Evolutionary conservation across 2,113 vertebrate genomes (phyloP).

Genomic region (Ptyas mucosa): DNA sequence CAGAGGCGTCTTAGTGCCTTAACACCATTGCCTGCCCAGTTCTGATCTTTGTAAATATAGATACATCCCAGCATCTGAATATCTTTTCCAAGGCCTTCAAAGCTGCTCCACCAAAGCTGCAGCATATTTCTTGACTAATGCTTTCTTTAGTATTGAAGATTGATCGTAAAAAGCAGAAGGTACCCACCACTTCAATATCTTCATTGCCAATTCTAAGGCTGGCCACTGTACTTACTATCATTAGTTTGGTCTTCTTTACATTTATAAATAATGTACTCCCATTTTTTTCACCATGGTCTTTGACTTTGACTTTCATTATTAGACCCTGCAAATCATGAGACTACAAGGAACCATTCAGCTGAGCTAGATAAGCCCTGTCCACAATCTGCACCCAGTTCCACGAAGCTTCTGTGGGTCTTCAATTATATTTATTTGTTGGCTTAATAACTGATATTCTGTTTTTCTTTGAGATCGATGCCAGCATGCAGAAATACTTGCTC

Average conservation of each 20-base stretch:
- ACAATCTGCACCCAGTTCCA: not conserved
- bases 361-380: not conserved
- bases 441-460: not conserved
- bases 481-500: not conserved
- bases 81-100: not conserved
- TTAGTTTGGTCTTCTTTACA: not conserved
- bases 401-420: not conserved
- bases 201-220: not conserved
- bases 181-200: not conserved
- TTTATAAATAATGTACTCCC: not conserved
- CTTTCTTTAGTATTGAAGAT: not conserved
- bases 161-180: not conserved
- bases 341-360: not conserved
- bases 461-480: not conserved
- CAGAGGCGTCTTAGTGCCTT: not conserved
- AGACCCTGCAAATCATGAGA: not conserved
- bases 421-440: not conserved
- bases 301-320: not conserved
- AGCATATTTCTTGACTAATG: not conserved
- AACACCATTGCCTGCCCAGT: not conserved
- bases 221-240: not conserved
- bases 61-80: not conserved
- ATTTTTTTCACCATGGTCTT: not conserved
- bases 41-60: not conserved
- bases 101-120: not conserved